Evolutionary conservation across 1,140 invertebrate genomes (phyloP), one percentile per base, ranked within the genome.

Genomic region (Steinernema feltiae): DNA sequence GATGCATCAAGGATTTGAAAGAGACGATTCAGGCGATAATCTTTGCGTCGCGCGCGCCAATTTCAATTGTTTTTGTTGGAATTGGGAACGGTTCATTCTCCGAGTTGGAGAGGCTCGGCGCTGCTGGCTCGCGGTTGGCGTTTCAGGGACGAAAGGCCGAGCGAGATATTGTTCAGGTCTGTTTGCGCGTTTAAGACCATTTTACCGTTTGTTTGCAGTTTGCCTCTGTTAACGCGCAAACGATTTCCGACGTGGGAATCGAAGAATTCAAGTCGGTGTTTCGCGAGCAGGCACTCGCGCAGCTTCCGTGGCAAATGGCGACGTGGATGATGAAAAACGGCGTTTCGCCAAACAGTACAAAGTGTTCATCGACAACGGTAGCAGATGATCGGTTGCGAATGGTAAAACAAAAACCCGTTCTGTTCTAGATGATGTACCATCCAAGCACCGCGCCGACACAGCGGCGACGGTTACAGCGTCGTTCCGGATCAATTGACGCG

Each of bases 21-120:
- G 82, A 83, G 72, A 85, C 84, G 1, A 73, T 83, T 12, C 81
- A 83, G 73, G 76, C 82, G n/a, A 72, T 85, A 7, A 83, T 83
- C 63, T 83, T 83, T 76, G 82, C 82, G 3, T 83, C 82, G 27
- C 63, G 84, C 31, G 79, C 82, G 31, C 82, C 82, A 1, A 79
- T 83, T 69, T 83, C 82, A 24, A 78, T 83, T 17, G 75, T 83
- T 76, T 83, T 83, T 77, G 84, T 83, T 48, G 84, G 82, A 30
- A 82, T 85, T 69, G 79, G 76, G 32, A 70, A 82, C 31, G 30
- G 70, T 48, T 18, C 73, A 35, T 70, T 83, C 35, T 69, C 31
- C 46, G 82, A 83, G 69, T 69, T 83, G 35, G 80, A 83, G 71
- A 30, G 83, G 30, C 72, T 83, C 27, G 82, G 83, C 32, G 78